Base-by-base conservation (phyloP, 2,888 invertebrate genomes). In the Dasypolia templi region DNA sequence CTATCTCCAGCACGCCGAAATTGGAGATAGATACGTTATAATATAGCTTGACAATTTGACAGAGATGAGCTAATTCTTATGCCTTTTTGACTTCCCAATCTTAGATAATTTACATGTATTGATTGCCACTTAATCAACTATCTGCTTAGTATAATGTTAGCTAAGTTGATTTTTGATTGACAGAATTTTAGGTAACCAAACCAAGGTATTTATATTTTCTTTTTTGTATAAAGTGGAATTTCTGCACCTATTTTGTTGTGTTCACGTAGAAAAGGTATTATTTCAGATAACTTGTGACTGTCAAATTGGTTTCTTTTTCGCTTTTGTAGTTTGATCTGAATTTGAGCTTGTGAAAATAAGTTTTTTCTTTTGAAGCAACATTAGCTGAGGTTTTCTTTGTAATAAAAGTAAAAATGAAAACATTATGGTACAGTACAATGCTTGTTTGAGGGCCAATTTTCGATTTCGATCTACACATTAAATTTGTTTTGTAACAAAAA, bases 281-380 rank as follows among this genome's bases (percentile, higher is more conserved):
- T 75, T 82, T 75, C 62, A 75, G 83, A 75, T 79, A 83, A 79
- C 66, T 82, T 79, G 81, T 56, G 83, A 63, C 68, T 79, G 69
- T 79, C 79, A 83, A 79, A 82, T 81, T 80, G 72, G 56, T 79
- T 82, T 82, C 46, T 75, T 82, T 79, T 82, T 69, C 53, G 35
- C 68, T 75, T 74, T 84, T 81, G 70, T 84, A 84, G 73, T 73
- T 77, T 72, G 63, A 67, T 79, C 59, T 63, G 69, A 70, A 72
- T 75, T 77, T 32, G 4, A 66, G 73, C 61, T 65, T 68, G 68
- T 32, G 68, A 66, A 75, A 67, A 73, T 75, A 75, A 42, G 75
- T 51, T 53, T 68, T 59, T 67, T 26, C 51, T 42, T 79, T 79
- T 72, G 75, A 72, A 46, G 59, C 51, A 55, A 62, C 19, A 71